Evolutionary conservation across 1,140 invertebrate genomes (phyloP), one percentile per base, ranked within the genome.

Genomic region (Euwallacea similis): DNA sequence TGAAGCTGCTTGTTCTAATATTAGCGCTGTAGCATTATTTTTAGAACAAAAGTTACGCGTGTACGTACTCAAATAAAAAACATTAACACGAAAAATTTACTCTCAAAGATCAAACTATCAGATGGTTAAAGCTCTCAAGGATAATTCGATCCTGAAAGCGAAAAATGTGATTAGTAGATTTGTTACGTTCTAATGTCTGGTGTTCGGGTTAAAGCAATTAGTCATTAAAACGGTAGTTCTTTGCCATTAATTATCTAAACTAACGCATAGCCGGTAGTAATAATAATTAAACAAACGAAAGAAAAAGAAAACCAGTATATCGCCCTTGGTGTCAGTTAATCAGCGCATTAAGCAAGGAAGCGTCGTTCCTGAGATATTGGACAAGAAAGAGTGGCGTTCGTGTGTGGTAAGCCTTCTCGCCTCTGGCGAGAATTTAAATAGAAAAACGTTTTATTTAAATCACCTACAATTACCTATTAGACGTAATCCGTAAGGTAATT

Each of bases 371-470:
- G 47, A 55, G 53, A 66, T 42, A 66, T 66, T 54, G 13, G 16
- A 66, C 47, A 66, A 54, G 33, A 66, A 66, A 66, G 63, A 55
- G 63, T 66, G 53, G 47, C 63, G 63, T 55, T 66, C 65, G 65
- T 66, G 65, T 66, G 65, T 66, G 65, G 65, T 33, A 46, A 44
- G 53, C 55, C 42, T 41, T 58, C 42, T 9, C 53, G 65, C 53
- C 65, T 44, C n/a, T 58, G 44, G 65, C 65, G 55, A 21, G 42
- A 21, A 66, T 66, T 66, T 66, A 66, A 66, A 66, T 66, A 66
- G 65, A 66, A 66, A 66, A 66, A 55, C 65, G 65, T 58, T 66
- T 66, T 66, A 66, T 66, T 65, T 66, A 66, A 66, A 66, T 66
- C 65, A 6, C 65, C 65, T 66, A 66, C 65, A 65, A 65, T 65